These are phyloP conservation scores for Steinernema feltiae DNA, from an alignment of 1,140 invertebrate genomes.

Conservation along the genomic window DNA sequence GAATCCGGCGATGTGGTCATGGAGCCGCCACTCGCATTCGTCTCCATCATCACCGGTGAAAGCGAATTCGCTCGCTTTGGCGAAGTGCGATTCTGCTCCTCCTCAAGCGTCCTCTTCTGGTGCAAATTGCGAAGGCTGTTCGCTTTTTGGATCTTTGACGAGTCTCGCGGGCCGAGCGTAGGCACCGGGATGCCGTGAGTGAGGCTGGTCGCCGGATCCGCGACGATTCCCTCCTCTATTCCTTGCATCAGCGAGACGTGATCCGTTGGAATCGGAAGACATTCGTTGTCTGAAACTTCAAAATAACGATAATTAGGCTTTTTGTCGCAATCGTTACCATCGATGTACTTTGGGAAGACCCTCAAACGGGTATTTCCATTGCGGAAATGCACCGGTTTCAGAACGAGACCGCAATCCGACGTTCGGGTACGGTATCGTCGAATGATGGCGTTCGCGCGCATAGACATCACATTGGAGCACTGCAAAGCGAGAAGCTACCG, in stretches of 20 bases:
- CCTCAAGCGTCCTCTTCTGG: conserved; percentile 22
- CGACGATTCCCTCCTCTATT: conserved; percentile 13
- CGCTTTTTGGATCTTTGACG: conserved; percentile 19
- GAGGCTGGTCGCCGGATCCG: not conserved
- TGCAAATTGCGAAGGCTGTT: conserved; percentile 37
- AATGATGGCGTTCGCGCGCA: conserved; percentile 56
- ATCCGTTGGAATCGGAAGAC: conserved; percentile 49
- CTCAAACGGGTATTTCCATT: conserved; percentile 54
- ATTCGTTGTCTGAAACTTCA: conserved; percentile 49
- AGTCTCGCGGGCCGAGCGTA: conserved; percentile 14
- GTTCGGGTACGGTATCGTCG: conserved; percentile 53
- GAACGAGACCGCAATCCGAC: conserved; percentile 51
- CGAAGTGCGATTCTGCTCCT: conserved; percentile 23
- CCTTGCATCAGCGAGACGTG: not conserved
- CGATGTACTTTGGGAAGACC: conserved; percentile 57
- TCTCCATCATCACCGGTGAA: conserved; percentile 42
- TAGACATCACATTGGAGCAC: conserved; percentile 57
- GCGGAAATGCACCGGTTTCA: conserved; percentile 56
- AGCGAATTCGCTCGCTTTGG: conserved; percentile 49
- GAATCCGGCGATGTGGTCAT: not conserved
- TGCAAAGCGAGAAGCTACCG: conserved; percentile 29
- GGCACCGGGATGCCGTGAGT: conserved; percentile 20
- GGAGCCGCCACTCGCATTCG: not conserved
- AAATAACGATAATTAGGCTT: conserved; percentile 19
- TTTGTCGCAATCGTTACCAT: too few species aligned